Conservation (phyloP, 2,888 invertebrate genomes). For the Melolontha melolontha region DNA sequence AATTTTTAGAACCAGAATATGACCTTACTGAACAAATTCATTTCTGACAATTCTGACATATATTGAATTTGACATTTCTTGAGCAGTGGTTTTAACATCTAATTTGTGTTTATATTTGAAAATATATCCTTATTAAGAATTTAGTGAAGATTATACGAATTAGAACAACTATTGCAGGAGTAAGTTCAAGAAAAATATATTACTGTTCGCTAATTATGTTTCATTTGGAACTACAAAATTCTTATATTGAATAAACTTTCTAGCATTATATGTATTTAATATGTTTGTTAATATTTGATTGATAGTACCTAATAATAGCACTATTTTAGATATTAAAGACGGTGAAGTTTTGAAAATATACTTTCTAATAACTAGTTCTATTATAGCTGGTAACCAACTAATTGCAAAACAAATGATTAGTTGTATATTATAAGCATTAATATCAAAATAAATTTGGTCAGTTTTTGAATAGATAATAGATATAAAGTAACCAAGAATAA, state of each 20-base stretch:
- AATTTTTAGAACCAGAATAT: too few species aligned
- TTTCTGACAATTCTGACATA: too few species aligned
- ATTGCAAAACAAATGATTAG: conserved; percentile 48
- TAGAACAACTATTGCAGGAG: conserved; percentile 12
- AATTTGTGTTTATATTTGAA: background rate
- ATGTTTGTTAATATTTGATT: conserved; percentile 53
- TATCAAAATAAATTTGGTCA: conserved; percentile 29
- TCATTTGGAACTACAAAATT: conserved; percentile 51
- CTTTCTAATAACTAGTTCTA: conserved; percentile 57
- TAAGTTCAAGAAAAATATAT: conserved; percentile 13
- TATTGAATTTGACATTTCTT: too few species aligned
- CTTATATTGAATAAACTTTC: conserved; percentile 47
- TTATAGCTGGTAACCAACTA: conserved; percentile 60
- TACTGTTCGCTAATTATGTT: conserved; percentile 1
- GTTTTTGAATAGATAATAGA: conserved; percentile 57
- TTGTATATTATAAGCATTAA: background rate
- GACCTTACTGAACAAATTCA: too few species aligned
- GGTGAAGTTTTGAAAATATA: conserved; percentile 54
- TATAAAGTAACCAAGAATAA: conserved; percentile 54
- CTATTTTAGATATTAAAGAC: conserved; percentile 53
- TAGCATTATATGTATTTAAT: conserved; percentile 50
- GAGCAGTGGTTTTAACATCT: too few species aligned
- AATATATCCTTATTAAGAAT: background rate
- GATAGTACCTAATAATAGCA: conserved; percentile 55
- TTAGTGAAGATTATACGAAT: conserved; percentile 1